Evolutionary conservation across 2,888 invertebrate genomes (phyloP).

Genomic region (Chesias legatella): DNA sequence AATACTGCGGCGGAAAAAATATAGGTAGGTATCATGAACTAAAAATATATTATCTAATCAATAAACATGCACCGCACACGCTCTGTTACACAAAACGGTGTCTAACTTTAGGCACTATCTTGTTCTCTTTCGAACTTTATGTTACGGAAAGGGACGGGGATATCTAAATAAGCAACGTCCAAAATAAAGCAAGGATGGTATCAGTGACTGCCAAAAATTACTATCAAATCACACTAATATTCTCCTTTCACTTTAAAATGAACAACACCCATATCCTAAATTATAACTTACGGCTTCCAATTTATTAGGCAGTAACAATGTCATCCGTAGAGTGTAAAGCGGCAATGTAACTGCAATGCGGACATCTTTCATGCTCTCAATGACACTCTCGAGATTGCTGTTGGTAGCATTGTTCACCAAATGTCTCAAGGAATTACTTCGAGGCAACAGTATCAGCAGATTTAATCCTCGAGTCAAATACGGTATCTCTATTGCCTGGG

Average conservation of each 20-base stretch:
- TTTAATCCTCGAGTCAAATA: constrained; percentile 60
- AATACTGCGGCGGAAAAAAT: too few relatives aligned
- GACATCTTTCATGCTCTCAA: constrained; percentile 38
- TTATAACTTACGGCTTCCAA: constrained; percentile 54
- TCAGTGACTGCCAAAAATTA: too few relatives aligned
- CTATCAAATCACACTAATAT: too few relatives aligned
- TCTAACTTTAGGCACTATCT: too few relatives aligned
- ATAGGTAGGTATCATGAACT: too few relatives aligned
- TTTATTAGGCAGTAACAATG: constrained; percentile 65
- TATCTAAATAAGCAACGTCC: too few relatives aligned
- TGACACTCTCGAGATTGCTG: constrained; percentile 39
- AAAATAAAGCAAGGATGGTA: too few relatives aligned
- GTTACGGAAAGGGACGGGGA: too few relatives aligned
- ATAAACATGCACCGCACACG: too few relatives aligned
- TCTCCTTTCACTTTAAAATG: background rate
- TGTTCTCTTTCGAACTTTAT: too few relatives aligned
- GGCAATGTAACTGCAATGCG: constrained; percentile 62
- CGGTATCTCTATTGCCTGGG: constrained; percentile 64
- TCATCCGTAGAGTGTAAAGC: constrained; percentile 70
- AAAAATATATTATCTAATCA: too few relatives aligned
- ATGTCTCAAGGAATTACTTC: constrained; percentile 43
- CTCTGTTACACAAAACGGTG: too few relatives aligned
- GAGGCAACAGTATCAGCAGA: constrained; percentile 59
- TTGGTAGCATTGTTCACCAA: constrained; percentile 39
- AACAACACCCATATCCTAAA: background rate